Evolutionary conservation across 2,888 invertebrate species (phyloP).

Genomic region (Patella depressa): DNA sequence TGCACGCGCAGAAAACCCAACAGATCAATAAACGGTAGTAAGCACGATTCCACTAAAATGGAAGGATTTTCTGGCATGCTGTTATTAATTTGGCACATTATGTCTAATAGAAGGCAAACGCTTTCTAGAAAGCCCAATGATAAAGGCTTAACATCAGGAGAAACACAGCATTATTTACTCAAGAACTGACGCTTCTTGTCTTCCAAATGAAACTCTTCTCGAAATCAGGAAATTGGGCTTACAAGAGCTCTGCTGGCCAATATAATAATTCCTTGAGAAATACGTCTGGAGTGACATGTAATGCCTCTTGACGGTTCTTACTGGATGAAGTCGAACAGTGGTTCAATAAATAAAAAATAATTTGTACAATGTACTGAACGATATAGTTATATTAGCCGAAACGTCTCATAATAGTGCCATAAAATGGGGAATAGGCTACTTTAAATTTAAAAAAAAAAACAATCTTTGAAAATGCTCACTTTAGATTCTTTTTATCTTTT

Average conservation of each 20-base stretch:
- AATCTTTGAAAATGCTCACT: no score
- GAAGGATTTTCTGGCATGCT: background rate
- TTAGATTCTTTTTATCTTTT: no score
- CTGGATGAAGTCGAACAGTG: no score
- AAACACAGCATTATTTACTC: conserved; percentile 7
- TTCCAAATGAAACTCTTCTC: background rate
- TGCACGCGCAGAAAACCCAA: background rate
- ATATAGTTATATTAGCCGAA: no score
- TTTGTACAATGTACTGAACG: no score
- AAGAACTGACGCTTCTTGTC: background rate
- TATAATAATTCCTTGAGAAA: conserved; percentile 2
- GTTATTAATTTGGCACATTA: conserved; percentile 13
- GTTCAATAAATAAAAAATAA: no score
- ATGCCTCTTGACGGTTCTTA: no score
- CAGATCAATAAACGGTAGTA: background rate
- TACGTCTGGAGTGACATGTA: background rate
- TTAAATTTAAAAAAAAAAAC: no score
- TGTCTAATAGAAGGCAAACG: background rate
- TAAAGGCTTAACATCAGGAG: background rate
- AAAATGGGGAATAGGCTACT: no score
- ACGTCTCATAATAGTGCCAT: no score
- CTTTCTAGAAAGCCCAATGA: background rate
- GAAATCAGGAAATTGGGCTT: conserved; percentile 3
- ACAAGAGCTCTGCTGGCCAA: conserved; percentile 5
- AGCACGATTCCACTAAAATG: background rate